These are phyloP conservation scores for Charadrius vociferus DNA, from an alignment of 2,113 vertebrate species.

Conservation along the genomic window DNA sequence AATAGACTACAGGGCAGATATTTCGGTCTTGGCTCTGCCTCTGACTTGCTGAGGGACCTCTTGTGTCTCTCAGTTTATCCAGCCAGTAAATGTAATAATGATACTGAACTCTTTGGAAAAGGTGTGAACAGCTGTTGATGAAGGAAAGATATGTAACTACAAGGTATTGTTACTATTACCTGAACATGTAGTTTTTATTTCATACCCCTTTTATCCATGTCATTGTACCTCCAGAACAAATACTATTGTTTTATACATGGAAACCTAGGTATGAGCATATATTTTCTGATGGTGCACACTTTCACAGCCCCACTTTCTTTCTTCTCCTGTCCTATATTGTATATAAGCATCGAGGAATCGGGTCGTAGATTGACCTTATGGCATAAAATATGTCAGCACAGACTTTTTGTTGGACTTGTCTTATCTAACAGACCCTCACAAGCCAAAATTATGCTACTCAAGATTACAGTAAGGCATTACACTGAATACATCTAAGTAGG, in stretches of 20 bases:
- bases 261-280: rapidly evolving
- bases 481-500: neutral
- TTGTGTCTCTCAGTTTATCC: neutral
- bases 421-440: neutral
- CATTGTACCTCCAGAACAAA: neutral
- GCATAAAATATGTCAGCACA: neutral
- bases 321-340: neutral
- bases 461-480: neutral
- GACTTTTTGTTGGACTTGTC: neutral
- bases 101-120: neutral
- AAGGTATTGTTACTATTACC: neutral
- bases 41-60: neutral
- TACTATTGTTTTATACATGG: neutral
- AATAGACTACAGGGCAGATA: neutral
- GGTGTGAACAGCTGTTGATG: neutral
- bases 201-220: neutral
- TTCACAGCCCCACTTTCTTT: neutral
- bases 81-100: neutral
- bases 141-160: neutral
- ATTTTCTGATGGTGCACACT: neutral
- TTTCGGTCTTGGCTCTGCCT: neutral
- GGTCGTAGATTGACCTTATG: neutral
- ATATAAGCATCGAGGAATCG: neutral
- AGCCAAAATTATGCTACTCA: neutral
- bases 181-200: neutral